Evolutionary conservation across 2,113 vertebrate species (phyloP).

Genomic region (Tychaedon coryphoeus): DNA sequence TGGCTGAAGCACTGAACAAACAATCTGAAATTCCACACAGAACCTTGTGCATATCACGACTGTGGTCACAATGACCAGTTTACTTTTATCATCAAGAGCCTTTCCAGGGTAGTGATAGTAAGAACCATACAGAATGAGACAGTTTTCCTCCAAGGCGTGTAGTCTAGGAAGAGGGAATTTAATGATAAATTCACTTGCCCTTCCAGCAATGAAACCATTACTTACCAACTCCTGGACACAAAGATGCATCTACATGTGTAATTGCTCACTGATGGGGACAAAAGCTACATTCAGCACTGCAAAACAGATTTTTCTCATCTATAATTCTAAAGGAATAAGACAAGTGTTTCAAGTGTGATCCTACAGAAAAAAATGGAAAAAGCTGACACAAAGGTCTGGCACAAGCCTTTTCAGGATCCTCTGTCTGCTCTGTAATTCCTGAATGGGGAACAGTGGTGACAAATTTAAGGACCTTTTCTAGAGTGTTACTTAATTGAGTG

Average conservation of each 20-base stretch:
- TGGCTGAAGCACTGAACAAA: constrained; percentile 35
- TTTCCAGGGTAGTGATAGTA: neutral
- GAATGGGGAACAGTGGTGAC: neutral
- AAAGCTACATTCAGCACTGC: neutral
- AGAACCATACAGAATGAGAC: neutral
- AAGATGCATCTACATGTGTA: neutral
- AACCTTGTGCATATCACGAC: neutral
- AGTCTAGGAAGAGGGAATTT: neutral
- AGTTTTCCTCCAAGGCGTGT: neutral
- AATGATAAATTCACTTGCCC: neutral
- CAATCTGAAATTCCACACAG: constrained; percentile 33
- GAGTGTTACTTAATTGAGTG: neutral
- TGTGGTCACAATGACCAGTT: neutral
- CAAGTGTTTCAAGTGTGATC: neutral
- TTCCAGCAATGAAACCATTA: neutral
- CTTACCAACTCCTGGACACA: neutral
- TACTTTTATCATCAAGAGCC: neutral
- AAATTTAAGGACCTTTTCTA: neutral
- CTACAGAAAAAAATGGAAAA: neutral
- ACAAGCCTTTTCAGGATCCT: neutral
- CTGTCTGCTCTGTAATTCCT: neutral
- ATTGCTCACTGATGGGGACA: neutral
- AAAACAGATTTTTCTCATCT: neutral
- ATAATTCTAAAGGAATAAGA: neutral
- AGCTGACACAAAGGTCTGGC: neutral